phyloP scores from a whole-genome alignment of 2,113 vertebrate genomes.

The Scortum barcoo region DNA sequence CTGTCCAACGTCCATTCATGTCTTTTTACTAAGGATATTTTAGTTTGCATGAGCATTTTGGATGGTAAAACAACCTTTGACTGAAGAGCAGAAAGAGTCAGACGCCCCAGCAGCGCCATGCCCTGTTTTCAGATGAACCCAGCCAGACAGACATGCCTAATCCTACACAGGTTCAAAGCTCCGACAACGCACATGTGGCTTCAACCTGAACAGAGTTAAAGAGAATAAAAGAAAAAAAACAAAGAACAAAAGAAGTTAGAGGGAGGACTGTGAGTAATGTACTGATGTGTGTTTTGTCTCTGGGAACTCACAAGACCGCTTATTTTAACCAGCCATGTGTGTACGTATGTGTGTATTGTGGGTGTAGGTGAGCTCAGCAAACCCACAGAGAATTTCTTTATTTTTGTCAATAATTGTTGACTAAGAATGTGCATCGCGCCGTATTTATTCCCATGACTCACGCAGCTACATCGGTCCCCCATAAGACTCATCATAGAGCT shows the following conservation, averaged over 20 bases:
- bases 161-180: constrained; percentile 77
- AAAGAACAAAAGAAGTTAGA: constrained; percentile 57
- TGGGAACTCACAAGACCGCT: constrained; percentile 38
- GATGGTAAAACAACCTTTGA: constrained; percentile 17
- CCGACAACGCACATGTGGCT: constrained; percentile 77
- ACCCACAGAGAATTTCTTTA: constrained; percentile 11
- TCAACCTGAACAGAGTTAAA: constrained; percentile 76
- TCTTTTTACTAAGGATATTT: background rate
- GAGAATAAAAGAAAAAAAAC: constrained; percentile 50
- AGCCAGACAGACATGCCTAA: constrained; percentile 76
- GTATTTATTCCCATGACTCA: constrained; percentile 48
- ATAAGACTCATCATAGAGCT: constrained; percentile 33
- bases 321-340: constrained; percentile 55
- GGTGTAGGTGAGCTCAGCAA: constrained; percentile 50
- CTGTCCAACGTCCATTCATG: background rate
- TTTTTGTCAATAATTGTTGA: constrained; percentile 45
- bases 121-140: constrained; percentile 50
- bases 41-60: constrained; percentile 16
- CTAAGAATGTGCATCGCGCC: constrained; percentile 31
- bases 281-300: constrained; percentile 52
- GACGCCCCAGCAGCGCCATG: constrained; percentile 30
- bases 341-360: constrained; percentile 40
- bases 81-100: constrained; percentile 32
- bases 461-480: constrained; percentile 1
- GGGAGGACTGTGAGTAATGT: constrained; percentile 52